phyloP scores from a whole-genome alignment of 92 coral and sea anemone species.

The Diadumene lineata region DNA sequence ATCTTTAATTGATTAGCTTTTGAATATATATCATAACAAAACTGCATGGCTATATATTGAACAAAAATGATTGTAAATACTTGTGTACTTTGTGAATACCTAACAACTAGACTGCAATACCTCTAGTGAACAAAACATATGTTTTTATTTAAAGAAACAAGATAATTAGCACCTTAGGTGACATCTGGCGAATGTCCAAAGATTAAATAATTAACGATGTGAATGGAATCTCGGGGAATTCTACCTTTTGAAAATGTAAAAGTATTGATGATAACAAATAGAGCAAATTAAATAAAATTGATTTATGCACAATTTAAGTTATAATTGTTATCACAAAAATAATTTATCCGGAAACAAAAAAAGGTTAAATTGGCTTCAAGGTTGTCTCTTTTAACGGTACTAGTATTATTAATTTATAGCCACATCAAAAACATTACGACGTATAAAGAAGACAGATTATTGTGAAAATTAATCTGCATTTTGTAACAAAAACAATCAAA shows the following conservation, averaged over 20 bases:
- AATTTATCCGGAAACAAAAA: no score
- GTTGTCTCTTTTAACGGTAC: no score
- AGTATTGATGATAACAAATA: neutral
- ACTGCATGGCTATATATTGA: neutral
- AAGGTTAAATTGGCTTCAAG: no score
- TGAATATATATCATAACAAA: no score
- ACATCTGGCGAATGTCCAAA: conserved; percentile 22
- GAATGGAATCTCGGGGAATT: neutral
- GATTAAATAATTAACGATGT: conserved; percentile 6
- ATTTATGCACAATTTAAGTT: no score
- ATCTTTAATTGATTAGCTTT: neutral
- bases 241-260: neutral
- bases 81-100: neutral
- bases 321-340: no score
- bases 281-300: neutral
- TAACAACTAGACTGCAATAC: no score
- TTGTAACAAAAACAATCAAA: no score
- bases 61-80: conserved; percentile 1
- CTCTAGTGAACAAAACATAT: neutral
- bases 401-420: no score
- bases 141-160: conserved; percentile 1
- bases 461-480: no score
- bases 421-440: no score
- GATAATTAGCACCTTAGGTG: conserved; percentile 3
- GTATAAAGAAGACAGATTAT: no score